Conservation (phyloP, 2,113 vertebrate genomes). For the Gambusia holbrooki region DNA sequence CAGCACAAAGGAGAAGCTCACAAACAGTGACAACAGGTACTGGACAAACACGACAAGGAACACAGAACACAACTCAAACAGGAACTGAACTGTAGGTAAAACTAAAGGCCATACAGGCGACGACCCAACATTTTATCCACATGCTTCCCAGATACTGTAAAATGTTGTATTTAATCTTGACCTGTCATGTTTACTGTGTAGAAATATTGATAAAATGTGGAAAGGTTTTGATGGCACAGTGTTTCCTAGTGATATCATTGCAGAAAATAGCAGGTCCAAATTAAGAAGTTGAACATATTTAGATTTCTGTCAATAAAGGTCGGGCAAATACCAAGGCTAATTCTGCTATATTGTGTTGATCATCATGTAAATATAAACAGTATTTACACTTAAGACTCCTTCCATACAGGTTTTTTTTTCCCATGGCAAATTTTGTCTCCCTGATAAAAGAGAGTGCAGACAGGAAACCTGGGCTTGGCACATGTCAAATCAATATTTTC, state of each 20-base stretch:
- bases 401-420: no score
- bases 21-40: no score
- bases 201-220: no score
- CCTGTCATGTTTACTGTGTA: no score
- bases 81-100: no score
- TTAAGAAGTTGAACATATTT: conserved; percentile 32
- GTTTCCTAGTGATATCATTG: conserved; percentile 26
- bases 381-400: conserved; percentile 3
- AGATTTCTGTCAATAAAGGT: conserved; percentile 31
- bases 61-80: no score
- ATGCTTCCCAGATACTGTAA: no score
- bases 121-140: no score
- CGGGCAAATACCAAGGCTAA: background rate
- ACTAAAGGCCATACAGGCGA: no score
- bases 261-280: conserved; percentile 40
- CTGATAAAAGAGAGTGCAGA: conserved; percentile 40
- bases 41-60: no score
- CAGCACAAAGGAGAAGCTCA: no score
- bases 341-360: background rate
- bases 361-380: conserved; percentile 34
- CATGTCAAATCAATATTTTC: conserved; percentile 74
- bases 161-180: no score
- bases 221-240: conserved; percentile 22
- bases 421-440: conserved; percentile 39
- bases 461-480: conserved; percentile 51